Conservation (phyloP, 1,140 invertebrate species). For the Akabosia matsudoensis region DNA sequence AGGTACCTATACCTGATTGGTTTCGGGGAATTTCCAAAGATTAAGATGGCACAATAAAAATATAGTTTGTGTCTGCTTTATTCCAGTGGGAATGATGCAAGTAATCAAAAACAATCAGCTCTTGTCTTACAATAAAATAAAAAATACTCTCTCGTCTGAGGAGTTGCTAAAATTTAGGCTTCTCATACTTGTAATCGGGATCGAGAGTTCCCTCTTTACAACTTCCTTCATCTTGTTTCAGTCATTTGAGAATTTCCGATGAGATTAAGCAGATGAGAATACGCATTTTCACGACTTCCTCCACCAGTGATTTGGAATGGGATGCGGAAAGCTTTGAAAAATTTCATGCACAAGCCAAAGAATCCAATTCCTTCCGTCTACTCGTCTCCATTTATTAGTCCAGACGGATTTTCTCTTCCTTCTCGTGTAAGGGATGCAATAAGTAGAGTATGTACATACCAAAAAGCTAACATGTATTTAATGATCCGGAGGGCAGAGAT, state of each 20-base stretch:
- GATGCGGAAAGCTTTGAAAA: conserved; percentile 5
- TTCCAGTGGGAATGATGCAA: too few species aligned
- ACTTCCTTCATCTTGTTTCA: background rate
- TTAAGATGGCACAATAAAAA: too few species aligned
- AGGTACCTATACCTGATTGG: too few species aligned
- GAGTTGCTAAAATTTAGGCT: background rate
- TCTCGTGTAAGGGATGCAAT: background rate
- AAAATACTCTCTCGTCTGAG: too few species aligned
- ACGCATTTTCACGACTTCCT: background rate
- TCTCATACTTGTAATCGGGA: background rate
- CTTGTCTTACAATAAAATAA: too few species aligned
- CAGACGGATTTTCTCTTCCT: too few species aligned
- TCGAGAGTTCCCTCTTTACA: background rate
- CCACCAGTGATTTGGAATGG: background rate
- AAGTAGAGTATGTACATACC: background rate
- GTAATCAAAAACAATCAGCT: too few species aligned
- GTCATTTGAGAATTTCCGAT: background rate
- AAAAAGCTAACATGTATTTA: background rate
- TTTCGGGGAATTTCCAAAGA: too few species aligned
- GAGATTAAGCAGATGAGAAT: conserved; percentile 11
- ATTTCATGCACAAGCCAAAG: background rate
- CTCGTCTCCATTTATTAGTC: background rate
- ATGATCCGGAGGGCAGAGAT: background rate
- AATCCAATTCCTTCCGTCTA: background rate
- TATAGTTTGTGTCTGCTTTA: too few species aligned